Base-by-base conservation (phyloP, 2,888 invertebrate species). In the Coleophora deauratella region DNA sequence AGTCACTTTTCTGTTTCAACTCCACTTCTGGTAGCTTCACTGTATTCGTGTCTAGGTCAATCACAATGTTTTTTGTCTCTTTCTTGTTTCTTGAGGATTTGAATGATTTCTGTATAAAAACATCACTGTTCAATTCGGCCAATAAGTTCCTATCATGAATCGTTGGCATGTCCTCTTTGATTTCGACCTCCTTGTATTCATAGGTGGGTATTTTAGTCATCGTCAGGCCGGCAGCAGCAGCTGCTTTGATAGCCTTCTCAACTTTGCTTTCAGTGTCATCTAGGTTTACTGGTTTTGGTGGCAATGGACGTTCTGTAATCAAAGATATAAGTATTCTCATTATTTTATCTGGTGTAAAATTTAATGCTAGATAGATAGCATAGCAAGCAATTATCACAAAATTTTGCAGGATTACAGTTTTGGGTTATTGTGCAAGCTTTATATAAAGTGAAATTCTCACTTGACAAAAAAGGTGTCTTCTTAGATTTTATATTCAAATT, bases 101-200 rank as follows among this genome's bases (percentile, higher is more conserved):
- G 48, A 89, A 89, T 1, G 86, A 47, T 49, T 89, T 89, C 1
- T 87, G 91, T 9, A 87, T 80, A 69, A 93, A 93, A 10, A 86
- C 84, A 45, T 93, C 92, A 45, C 86, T 88, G 56, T 93, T 93
- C 33, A 93, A 88, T 58, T 92, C 91, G 1, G 89, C 90, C n/a
- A 93, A 60, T 8, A 90, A 72, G 51, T 89, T 87, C 43, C 77
- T 73, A 49, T 89, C 88, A 49, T 88, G 79, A 34, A 86, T 85
- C 33, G 86, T 81, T 0, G 85, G 85, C 81, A 86, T 85, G 38
- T 86, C 84, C 54, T 82, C 86, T 50, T 82, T 85, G 9, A 86
- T 52, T 51, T 76, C 74, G 8, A 85, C 72, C 42, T 82, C 82
- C 41, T 82, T 84, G 42, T 77, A 84, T 45, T 85, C 84, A 42